These are phyloP conservation scores for Indicator maculatus DNA, from an alignment of 2,113 vertebrate genomes.

Conservation along the genomic window DNA sequence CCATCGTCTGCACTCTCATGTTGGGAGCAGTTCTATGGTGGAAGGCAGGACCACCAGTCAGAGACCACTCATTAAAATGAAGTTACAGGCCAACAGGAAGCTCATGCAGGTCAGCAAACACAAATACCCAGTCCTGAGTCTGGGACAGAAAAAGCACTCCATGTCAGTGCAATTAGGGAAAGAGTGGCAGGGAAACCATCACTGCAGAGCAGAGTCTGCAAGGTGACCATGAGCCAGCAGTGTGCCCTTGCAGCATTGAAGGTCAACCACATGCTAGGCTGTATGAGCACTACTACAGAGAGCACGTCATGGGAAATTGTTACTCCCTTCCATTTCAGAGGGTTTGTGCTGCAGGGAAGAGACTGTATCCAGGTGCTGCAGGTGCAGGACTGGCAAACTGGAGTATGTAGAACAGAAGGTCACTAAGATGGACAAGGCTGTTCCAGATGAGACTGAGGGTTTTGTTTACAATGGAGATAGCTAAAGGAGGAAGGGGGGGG, in stretches of 20 bases:
- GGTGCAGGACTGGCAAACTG: not conserved
- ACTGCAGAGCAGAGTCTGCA: not conserved
- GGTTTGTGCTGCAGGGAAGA: rapidly evolving
- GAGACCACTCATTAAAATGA: not conserved
- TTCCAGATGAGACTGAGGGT: not conserved
- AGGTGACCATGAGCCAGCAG: not conserved
- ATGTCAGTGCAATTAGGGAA: not conserved
- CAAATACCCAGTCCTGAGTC: not conserved
- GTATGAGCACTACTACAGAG: not conserved
- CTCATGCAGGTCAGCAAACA: not conserved
- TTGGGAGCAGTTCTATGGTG: not conserved
- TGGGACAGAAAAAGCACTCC: not conserved
- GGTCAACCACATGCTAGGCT: not conserved
- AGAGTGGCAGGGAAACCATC: not conserved
- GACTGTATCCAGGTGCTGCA: not conserved
- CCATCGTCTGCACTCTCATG: not conserved
- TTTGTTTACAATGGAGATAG: not conserved
- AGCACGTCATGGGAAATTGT: not conserved
- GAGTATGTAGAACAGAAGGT: not conserved
- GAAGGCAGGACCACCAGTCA: not conserved
- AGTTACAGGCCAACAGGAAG: not conserved
- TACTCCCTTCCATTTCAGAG: not conserved
- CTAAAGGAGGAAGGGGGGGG: too few relatives aligned
- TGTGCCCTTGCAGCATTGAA: not conserved
- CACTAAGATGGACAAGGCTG: not conserved